Base-by-base conservation (phyloP, 2,797 vertebrate species). In the Sphaeramia orbicularis region DNA sequence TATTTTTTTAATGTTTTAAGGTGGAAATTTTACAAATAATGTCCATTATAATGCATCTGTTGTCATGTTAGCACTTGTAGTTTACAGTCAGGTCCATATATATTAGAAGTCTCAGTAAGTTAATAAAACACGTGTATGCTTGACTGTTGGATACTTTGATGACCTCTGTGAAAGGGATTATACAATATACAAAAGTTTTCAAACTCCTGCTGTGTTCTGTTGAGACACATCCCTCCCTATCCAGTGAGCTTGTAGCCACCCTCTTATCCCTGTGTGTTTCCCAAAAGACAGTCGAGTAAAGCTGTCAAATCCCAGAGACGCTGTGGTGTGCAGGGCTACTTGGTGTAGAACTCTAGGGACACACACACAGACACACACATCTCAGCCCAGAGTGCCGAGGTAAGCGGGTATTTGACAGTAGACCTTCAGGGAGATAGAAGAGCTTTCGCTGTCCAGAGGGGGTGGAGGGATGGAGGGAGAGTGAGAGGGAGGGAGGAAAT, bases 341-440 rank as follows among this genome's bases (percentile, higher is more conserved):
- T 65, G 24, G 64, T 74, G 54, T 43, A 15, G 37, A 58, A 43
- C 82, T 69, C 68, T 4, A 36, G 54, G 42, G 53, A 70, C 6
- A 47, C 44, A 65, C n/a, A 50, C 35, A 13, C 40, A 41, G 35
- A 45, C 53, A 56, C 49, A 62, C 57, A 64, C 62, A 66, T 12
- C 65, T 15, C 60, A 72, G 66, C 42, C 37, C 50, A 72, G 62
- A 89, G 81, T 91, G 88, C 87, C 56, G 84, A 86, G 81, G 88
- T 89, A 86, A 90, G 88, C 87, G 78, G 57, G 74, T 89, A 78
- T 86, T 85, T 91, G 90, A 89, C 88, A 89, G 87, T 48, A 67
- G 84, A 90, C 88, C 88, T 88, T 90, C 83, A 71, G 88, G 84
- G 88, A 91, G 83, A 90, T 70, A 63, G 73, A 87, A 59, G 80